Evolutionary conservation across 2,113 vertebrate genomes (phyloP).

Genomic region (Ammospiza caudacuta): DNA sequence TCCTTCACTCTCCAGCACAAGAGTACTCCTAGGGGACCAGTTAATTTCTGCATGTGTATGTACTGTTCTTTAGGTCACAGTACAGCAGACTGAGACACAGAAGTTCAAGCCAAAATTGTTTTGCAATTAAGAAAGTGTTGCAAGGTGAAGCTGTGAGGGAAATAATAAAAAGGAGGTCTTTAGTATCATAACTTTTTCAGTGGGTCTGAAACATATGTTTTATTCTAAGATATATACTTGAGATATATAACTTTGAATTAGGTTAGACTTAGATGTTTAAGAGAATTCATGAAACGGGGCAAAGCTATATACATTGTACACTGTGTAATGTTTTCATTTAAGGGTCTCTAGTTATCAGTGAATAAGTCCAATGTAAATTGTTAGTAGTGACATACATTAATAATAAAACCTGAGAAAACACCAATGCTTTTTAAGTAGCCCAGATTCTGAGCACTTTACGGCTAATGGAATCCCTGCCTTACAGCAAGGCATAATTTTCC

Average conservation of each 20-base stretch:
- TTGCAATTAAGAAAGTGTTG: slow-evolving; percentile 69
- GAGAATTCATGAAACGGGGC: neutral
- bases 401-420: neutral
- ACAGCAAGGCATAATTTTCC: neutral
- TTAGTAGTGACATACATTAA: neutral
- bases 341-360: neutral
- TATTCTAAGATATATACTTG: neutral
- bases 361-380: neutral
- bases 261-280: neutral
- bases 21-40: slow-evolving; percentile 52
- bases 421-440: neutral
- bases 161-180: slow-evolving; percentile 56
- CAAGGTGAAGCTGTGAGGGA: slow-evolving; percentile 58
- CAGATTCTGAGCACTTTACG: neutral
- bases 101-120: slow-evolving; percentile 68
- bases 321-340: neutral
- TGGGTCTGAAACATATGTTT: neutral
- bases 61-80: slow-evolving; percentile 65
- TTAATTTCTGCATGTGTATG: slow-evolving; percentile 62
- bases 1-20: slow-evolving; percentile 53
- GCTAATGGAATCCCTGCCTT: neutral
- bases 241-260: neutral
- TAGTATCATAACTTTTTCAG: neutral
- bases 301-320: accelerated
- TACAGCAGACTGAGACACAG: slow-evolving; percentile 55